These are phyloP conservation scores for Tragelaphus imberbis DNA, from an alignment of 2,113 vertebrate genomes.

Conservation along the genomic window DNA sequence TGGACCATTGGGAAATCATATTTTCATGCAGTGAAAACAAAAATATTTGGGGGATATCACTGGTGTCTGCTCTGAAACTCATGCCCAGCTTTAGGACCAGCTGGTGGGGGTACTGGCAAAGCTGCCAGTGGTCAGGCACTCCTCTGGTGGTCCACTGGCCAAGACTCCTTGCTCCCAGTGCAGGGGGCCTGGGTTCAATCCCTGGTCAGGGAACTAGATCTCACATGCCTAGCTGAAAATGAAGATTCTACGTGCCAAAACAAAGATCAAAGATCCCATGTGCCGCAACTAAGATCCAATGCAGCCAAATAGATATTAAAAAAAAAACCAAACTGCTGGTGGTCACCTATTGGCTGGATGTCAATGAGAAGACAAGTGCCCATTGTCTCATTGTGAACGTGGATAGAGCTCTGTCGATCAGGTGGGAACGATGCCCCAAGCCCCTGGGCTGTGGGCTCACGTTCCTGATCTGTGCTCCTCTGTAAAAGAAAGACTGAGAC, in stretches of 20 bases:
- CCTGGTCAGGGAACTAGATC: background rate
- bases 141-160: background rate
- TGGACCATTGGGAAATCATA: background rate
- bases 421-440: slow-evolving; percentile 21
- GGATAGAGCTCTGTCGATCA: slow-evolving; percentile 30
- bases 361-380: slow-evolving; percentile 25
- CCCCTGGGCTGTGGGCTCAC: slow-evolving; percentile 25
- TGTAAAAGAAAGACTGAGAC: background rate
- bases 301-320: background rate
- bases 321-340: background rate
- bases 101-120: slow-evolving; percentile 2
- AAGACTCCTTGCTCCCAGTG: background rate
- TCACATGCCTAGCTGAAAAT: background rate
- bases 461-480: background rate
- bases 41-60: background rate
- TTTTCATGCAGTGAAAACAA: background rate
- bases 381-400: slow-evolving; percentile 7
- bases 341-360: slow-evolving; percentile 6
- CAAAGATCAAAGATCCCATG: background rate
- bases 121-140: background rate
- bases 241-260: background rate
- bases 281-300: background rate
- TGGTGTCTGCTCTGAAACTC: background rate
- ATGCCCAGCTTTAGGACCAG: background rate
- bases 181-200: background rate